Conservation (phyloP, 2,888 invertebrate genomes). For the Tillus elongatus region DNA sequence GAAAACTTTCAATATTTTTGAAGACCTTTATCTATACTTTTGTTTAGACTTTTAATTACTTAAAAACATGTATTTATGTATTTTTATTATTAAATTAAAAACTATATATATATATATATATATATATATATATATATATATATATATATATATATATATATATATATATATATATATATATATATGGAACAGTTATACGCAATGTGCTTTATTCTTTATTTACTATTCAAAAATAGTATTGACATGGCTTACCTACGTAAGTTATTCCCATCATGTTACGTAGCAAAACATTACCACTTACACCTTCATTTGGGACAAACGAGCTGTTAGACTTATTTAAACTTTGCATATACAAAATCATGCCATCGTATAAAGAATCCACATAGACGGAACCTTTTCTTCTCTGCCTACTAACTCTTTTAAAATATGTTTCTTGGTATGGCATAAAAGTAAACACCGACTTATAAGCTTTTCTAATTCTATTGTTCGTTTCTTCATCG, state of each 20-base stretch:
- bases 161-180: too few species aligned
- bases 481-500: slow-evolving; percentile 67
- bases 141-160: too few species aligned
- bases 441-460: slow-evolving; percentile 84
- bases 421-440: slow-evolving; percentile 58
- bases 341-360: slow-evolving; percentile 84
- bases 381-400: slow-evolving; percentile 40
- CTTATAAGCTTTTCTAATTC: slow-evolving; percentile 76
- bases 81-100: too few species aligned
- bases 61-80: too few species aligned
- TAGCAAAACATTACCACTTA: slow-evolving; percentile 79
- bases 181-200: too few species aligned
- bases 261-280: slow-evolving; percentile 78
- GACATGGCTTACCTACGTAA: slow-evolving; percentile 70
- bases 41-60: too few species aligned
- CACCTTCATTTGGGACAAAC: slow-evolving; percentile 37
- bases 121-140: too few species aligned
- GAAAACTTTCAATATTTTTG: too few species aligned
- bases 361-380: slow-evolving; percentile 88
- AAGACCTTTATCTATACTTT: too few species aligned
- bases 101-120: too few species aligned
- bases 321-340: slow-evolving; percentile 63
- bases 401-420: slow-evolving; percentile 67
- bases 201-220: too few species aligned
- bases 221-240: too few species aligned